Conservation (phyloP, 2,888 invertebrate species). For the Mylabris sibirica region DNA sequence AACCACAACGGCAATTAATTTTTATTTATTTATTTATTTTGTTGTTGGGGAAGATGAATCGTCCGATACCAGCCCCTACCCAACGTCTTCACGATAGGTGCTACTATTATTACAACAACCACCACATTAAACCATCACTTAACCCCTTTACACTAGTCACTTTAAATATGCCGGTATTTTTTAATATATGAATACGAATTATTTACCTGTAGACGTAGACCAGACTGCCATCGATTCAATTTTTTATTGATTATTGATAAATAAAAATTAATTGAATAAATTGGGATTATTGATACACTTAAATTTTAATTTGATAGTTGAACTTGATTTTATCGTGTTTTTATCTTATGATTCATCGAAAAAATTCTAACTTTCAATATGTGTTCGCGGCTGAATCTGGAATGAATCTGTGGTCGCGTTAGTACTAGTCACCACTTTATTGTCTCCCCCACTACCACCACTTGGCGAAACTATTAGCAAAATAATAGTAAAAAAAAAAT, state of each 20-base stretch:
- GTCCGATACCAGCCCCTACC: neutral
- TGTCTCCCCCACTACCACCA: conserved; percentile 19
- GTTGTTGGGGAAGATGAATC: conserved; percentile 18
- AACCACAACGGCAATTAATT: conserved; percentile 34
- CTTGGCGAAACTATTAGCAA: conserved; percentile 11
- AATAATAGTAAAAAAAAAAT: neutral
- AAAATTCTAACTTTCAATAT: conserved; percentile 17
- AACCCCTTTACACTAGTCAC: conserved; percentile 12
- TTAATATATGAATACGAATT: conserved; percentile 15
- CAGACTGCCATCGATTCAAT: conserved; percentile 33
- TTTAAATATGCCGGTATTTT: conserved; percentile 18
- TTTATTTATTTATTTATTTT: neutral
- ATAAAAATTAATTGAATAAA: neutral
- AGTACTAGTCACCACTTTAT: conserved; percentile 29
- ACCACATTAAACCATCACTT: conserved; percentile 12
- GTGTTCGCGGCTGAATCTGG: conserved; percentile 22
- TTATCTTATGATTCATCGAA: conserved; percentile 22
- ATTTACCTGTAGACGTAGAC: conserved; percentile 32
- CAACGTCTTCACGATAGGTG: conserved; percentile 7
- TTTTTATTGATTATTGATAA: conserved; percentile 10
- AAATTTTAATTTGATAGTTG: conserved; percentile 6
- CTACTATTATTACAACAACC: neutral
- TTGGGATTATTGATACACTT: conserved; percentile 6
- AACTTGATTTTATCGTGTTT: conserved; percentile 13
- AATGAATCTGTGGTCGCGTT: conserved; percentile 30